Evolutionary conservation across 2,113 vertebrate species (phyloP).

Genomic region (Calypte anna): DNA sequence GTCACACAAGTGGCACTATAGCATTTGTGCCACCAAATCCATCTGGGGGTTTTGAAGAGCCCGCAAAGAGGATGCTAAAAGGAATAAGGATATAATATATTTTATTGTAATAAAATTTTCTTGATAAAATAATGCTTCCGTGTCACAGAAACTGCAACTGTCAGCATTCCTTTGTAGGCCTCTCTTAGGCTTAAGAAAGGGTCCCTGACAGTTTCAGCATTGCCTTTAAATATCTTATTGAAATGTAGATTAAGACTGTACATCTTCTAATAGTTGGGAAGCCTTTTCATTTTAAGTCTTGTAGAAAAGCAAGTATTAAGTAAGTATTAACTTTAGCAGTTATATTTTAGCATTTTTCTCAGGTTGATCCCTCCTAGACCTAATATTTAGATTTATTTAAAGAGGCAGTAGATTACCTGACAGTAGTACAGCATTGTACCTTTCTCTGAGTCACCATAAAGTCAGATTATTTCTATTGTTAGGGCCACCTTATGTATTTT

Average conservation of each 20-base stretch:
- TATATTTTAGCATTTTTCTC: constrained; percentile 65
- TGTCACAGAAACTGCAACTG: constrained; percentile 59
- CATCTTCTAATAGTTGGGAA: constrained; percentile 68
- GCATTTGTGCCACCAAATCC: background rate
- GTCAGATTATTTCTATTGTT: constrained; percentile 30
- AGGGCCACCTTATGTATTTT: background rate
- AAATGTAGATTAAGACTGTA: constrained; percentile 75
- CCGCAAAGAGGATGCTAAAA: background rate
- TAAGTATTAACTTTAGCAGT: constrained; percentile 60
- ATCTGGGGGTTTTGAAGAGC: background rate
- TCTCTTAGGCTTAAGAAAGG: constrained; percentile 72
- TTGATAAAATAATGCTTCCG: constrained; percentile 68
- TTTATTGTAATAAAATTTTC: constrained; percentile 46
- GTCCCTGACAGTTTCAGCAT: constrained; percentile 66
- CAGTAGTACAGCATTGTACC: background rate
- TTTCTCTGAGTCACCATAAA: constrained; percentile 24
- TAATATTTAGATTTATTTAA: constrained; percentile 71
- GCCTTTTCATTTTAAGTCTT: constrained; percentile 70
- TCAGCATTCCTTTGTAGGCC: constrained; percentile 63
- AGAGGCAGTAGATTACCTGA: constrained; percentile 65
- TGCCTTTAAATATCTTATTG: constrained; percentile 76
- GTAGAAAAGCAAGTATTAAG: constrained; percentile 71
- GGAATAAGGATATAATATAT: constrained; percentile 4
- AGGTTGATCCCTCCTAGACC: constrained; percentile 60
- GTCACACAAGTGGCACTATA: background rate